Evolutionary conservation across 30 jellyfish, hydroid and myxozoan genomes (phyloP).

Genomic region (Euphysa ruthae): DNA sequence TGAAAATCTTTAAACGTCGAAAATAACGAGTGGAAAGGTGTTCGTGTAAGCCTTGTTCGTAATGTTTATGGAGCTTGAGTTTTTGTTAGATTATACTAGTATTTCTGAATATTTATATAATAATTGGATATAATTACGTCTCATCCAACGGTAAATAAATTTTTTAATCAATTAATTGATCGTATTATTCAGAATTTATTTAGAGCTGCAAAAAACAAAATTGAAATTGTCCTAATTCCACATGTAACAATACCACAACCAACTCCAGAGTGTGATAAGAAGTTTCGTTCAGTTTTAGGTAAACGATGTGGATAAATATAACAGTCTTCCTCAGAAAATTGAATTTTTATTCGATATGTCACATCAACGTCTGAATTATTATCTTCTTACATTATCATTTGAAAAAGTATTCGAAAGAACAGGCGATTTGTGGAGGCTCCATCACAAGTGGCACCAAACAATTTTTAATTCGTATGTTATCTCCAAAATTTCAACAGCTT

Average conservation of each 20-base stretch:
- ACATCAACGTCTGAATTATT: not conserved
- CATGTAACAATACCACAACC: not conserved
- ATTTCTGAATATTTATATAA: too few species aligned
- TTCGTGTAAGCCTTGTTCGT: too few species aligned
- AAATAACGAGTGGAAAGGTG: too few species aligned
- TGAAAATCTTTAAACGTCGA: too few species aligned
- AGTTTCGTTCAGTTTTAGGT: conserved; percentile 2
- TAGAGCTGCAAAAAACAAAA: too few species aligned
- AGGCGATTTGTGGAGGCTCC: too few species aligned
- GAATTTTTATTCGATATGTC: not conserved
- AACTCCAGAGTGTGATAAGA: not conserved
- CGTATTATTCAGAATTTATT: too few species aligned
- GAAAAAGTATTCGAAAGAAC: conserved; percentile 17
- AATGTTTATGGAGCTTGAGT: too few species aligned
- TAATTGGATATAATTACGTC: too few species aligned
- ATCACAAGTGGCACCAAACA: conserved; percentile 38
- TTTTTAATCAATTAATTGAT: too few species aligned
- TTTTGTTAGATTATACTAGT: too few species aligned
- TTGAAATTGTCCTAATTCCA: not conserved
- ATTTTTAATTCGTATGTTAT: not conserved
- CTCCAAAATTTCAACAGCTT: conserved; percentile 40
- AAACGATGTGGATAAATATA: conserved; percentile 7
- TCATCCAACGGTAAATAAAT: too few species aligned
- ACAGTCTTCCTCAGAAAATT: not conserved
- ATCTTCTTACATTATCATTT: not conserved